Conservation (phyloP, 2,888 invertebrate species). For the Acanthosepion pharaonis region DNA sequence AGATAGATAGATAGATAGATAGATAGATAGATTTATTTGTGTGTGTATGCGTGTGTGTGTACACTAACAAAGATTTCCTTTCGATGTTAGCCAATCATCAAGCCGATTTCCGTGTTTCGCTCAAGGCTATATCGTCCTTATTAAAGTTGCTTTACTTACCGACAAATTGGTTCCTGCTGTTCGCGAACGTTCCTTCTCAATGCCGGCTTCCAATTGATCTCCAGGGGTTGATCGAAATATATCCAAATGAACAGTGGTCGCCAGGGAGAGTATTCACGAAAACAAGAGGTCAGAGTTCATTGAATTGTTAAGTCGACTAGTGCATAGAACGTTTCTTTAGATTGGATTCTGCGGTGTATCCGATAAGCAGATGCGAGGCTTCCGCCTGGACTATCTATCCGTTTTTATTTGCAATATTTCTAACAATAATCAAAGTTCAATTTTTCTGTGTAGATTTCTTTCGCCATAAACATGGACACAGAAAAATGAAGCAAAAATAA, state of each 20-base stretch:
- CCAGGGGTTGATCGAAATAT: not conserved
- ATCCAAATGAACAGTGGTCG: not conserved
- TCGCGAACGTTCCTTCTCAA: not conserved
- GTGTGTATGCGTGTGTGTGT: not conserved
- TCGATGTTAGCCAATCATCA: not conserved
- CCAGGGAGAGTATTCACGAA: not conserved
- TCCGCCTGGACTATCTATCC: not conserved
- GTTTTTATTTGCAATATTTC: too few species aligned
- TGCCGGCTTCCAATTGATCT: constrained; percentile 17
- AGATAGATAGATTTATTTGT: not conserved
- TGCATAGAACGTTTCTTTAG: not conserved
- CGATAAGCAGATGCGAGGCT: not conserved
- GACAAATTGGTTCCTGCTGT: constrained; percentile 21
- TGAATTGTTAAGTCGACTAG: not conserved
- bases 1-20: too few species aligned
- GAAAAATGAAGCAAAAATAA: too few species aligned
- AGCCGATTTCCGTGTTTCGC: not conserved
- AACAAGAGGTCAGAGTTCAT: not conserved
- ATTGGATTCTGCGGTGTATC: not conserved
- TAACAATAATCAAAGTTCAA: too few species aligned
- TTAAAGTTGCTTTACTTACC: not conserved
- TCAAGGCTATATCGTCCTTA: not conserved
- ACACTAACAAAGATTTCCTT: not conserved
- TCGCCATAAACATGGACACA: too few species aligned
- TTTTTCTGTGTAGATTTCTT: too few species aligned